These are phyloP conservation scores for Apotomis betuletana DNA, from an alignment of 2,888 invertebrate species.

Conservation along the genomic window DNA sequence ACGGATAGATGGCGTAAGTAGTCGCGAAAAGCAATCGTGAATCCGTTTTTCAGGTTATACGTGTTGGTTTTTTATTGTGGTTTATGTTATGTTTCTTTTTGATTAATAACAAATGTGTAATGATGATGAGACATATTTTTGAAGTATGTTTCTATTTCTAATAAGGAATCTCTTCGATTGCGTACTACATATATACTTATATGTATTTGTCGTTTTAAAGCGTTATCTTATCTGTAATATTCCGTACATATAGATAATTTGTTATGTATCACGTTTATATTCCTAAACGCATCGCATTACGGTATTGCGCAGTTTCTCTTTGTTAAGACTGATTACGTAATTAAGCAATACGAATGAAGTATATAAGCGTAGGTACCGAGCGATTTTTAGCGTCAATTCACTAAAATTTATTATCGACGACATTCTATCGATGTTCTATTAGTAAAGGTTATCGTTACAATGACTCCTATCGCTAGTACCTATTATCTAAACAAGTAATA, in stretches of 20 bases:
- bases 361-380: conserved; percentile 11
- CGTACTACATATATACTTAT: not conserved
- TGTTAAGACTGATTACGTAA: conserved; percentile 14
- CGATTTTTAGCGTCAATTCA: conserved; percentile 7
- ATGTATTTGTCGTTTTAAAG: conserved; percentile 41
- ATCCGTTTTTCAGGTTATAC: conserved; percentile 49
- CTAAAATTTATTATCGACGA: not conserved
- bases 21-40: conserved; percentile 53
- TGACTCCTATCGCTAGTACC: not conserved
- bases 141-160: not conserved
- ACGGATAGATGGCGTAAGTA: conserved; percentile 66
- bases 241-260: conserved; percentile 53
- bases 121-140: not conserved
- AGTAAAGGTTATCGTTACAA: conserved; percentile 35
- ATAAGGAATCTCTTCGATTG: not conserved
- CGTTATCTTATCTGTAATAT: conserved; percentile 60
- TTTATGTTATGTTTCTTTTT: conserved; percentile 32
- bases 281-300: conserved; percentile 21
- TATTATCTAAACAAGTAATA: conserved; percentile 8
- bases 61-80: conserved; percentile 43
- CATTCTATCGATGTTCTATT: conserved; percentile 33
- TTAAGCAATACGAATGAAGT: conserved; percentile 1
- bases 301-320: conserved; percentile 16
- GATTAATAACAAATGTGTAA: not conserved
- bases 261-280: conserved; percentile 50